These are phyloP conservation scores for Melinopterus prodromus DNA, from an alignment of 2,888 invertebrate genomes.

Conservation along the genomic window DNA sequence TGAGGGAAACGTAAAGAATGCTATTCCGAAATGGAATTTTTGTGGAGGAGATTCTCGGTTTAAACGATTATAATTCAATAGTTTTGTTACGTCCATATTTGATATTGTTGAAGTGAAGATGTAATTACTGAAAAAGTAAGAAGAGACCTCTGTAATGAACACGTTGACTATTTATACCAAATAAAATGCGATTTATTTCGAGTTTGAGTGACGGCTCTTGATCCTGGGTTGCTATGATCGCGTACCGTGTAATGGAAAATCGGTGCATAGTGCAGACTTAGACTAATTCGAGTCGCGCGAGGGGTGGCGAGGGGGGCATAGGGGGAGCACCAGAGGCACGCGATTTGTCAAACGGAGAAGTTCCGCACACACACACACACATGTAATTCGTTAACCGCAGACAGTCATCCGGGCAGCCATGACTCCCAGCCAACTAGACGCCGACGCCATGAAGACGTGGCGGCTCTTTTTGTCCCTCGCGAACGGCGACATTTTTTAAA, in stretches of 20 bases:
- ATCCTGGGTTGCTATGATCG: neutral
- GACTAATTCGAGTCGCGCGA: neutral
- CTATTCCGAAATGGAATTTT: neutral
- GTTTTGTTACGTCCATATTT: no score
- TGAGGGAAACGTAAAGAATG: neutral
- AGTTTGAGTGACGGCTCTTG: neutral
- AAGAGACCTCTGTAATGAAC: neutral
- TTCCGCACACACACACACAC: constrained; percentile 58
- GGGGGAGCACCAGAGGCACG: constrained; percentile 45
- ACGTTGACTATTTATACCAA: neutral
- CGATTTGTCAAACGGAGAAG: constrained; percentile 62
- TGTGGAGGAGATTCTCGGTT: neutral
- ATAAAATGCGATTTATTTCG: neutral
- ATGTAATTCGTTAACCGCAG: constrained; percentile 59
- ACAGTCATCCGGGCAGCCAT: constrained; percentile 14
- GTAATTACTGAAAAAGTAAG: no score
- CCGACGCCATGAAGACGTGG: constrained; percentile 54
- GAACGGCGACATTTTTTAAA: constrained; percentile 54
- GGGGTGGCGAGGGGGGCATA: neutral
- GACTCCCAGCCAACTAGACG: constrained; percentile 60
- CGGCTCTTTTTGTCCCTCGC: constrained; percentile 54
- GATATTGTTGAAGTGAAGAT: no score
- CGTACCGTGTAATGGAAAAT: neutral
- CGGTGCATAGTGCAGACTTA: constrained; percentile 4
- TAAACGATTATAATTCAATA: neutral